Percentiles rank a stretch among this genome's conserved stretches.
These are phyloP conservation scores for Perognathus longimembris DNA, from an alignment of 2,113 vertebrate genomes.

Conservation along the genomic window DNA sequence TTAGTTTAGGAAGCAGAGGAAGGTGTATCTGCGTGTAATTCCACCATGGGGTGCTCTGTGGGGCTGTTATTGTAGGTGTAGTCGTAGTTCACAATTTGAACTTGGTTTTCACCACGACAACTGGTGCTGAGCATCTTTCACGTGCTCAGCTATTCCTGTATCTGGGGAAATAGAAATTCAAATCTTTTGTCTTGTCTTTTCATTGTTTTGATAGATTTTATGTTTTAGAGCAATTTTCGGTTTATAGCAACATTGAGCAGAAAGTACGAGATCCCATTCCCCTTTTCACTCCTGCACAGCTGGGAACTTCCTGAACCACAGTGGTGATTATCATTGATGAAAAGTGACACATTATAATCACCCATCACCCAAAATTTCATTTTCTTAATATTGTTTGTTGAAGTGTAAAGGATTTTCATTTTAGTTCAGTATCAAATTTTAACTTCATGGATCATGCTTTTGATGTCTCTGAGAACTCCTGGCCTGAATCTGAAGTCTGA, in stretches of 20 bases:
- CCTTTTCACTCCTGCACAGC: not conserved
- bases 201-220: constrained; percentile 5
- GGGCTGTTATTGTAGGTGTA: not conserved
- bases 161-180: constrained; percentile 17
- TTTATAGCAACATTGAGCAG: not conserved
- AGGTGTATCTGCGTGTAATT: not conserved
- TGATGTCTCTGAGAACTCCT: constrained; percentile 23
- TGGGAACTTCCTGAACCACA: not conserved
- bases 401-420: constrained; percentile 44
- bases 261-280: not conserved
- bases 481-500: not conserved
- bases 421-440: not conserved
- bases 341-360: not conserved
- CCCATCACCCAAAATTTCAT: not conserved
- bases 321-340: not conserved
- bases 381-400: constrained; percentile 31
- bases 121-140: not conserved
- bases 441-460: constrained; percentile 9
- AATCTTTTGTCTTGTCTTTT: not conserved
- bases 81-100: constrained; percentile 29
- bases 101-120: constrained; percentile 50
- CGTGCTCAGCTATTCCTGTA: not conserved
- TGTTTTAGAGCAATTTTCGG: constrained; percentile 25
- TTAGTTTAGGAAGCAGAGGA: not conserved
- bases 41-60: not conserved